These are phyloP conservation scores for Conus betulinus DNA, from an alignment of 1,140 invertebrate genomes.

Conservation along the genomic window DNA sequence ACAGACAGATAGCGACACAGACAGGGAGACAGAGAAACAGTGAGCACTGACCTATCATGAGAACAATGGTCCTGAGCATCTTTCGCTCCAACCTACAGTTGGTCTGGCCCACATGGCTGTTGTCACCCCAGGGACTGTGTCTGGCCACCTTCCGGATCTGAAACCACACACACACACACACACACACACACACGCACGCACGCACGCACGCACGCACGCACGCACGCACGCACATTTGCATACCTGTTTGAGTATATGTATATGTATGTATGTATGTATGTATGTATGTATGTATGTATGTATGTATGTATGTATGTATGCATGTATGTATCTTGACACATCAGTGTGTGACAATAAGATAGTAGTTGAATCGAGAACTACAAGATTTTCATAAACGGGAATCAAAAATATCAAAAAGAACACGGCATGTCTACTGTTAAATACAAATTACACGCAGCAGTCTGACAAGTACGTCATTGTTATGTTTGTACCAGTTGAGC, in stretches of 20 bases:
- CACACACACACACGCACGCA: neutral
- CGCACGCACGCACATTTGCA: neutral
- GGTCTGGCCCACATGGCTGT: conserved; percentile 45
- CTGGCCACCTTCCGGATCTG: conserved; percentile 40
- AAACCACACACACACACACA: neutral
- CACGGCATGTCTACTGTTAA: too few species aligned
- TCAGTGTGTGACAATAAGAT: too few species aligned
- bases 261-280: neutral
- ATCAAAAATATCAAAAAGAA: too few species aligned
- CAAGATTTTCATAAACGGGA: too few species aligned
- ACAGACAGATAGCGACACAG: too few species aligned
- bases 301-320: neutral
- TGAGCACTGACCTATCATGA: conserved; percentile 45
- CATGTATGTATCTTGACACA: too few species aligned
- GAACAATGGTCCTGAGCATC: conserved; percentile 51
- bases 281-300: neutral
- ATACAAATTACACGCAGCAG: too few species aligned
- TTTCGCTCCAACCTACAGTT: conserved; percentile 50
- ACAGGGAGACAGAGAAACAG: too few species aligned
- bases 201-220: neutral
- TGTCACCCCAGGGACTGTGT: conserved; percentile 39
- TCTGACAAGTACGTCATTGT: too few species aligned
- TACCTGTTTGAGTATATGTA: neutral
- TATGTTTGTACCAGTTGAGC: too few species aligned
- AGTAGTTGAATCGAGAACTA: too few species aligned